A percentile compares a stretch with the other conserved stretches of the same genome.
These are phyloP conservation scores for Agrochola lychnidis DNA, from an alignment of 2,888 invertebrate species.

Conservation along the genomic window DNA sequence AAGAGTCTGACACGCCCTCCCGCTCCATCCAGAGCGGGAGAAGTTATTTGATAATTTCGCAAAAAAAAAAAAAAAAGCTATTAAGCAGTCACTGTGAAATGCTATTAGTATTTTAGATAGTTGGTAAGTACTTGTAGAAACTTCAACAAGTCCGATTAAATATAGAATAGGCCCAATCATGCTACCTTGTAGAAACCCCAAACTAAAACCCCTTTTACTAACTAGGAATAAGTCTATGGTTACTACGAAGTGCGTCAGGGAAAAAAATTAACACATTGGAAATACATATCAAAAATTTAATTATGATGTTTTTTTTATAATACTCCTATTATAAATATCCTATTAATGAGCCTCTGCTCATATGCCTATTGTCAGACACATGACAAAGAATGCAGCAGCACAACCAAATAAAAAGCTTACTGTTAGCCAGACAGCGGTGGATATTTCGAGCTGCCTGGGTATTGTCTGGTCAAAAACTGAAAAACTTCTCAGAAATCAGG, in stretches of 20 bases:
- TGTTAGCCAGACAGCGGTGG: neutral
- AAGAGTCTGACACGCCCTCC: too few relatives aligned
- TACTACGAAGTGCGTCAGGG: neutral
- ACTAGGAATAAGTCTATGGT: neutral
- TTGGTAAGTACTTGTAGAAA: neutral
- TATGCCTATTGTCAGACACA: neutral
- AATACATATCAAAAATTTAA: neutral
- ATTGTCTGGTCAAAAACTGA: neutral
- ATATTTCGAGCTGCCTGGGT: neutral
- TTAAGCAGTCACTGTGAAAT: neutral
- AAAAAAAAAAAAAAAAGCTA: too few relatives aligned
- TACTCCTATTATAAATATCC: too few relatives aligned
- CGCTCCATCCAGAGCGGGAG: too few relatives aligned
- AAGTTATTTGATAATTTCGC: too few relatives aligned
- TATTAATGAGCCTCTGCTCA: neutral
- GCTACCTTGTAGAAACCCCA: neutral
- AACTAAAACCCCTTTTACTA: neutral
- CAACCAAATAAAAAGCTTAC: neutral
- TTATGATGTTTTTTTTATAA: neutral
- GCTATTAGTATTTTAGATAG: neutral
- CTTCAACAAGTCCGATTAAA: neutral
- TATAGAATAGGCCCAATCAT: neutral
- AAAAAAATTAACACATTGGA: neutral
- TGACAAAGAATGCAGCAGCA: neutral
- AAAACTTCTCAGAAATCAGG: conserved; percentile 17